A percentile compares a stretch with the other conserved stretches of the same genome.
Evolutionary conservation across 2,888 invertebrate genomes (phyloP).

Genomic region (Phyto melanocephala): DNA sequence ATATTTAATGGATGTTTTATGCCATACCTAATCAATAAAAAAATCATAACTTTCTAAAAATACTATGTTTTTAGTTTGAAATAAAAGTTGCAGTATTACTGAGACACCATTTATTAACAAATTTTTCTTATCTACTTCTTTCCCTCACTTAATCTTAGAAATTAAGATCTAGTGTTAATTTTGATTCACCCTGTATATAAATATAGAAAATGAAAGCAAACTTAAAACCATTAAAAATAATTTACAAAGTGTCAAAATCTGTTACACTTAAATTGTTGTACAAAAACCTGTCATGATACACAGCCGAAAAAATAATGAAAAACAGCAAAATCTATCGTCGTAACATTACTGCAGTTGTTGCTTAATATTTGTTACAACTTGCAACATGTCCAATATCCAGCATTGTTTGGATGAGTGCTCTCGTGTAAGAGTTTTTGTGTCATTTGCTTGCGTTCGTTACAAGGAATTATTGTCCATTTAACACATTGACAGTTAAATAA

Average conservation of each 20-base stretch:
- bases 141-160: too few relatives aligned
- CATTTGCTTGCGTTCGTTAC: slow-evolving; percentile 49
- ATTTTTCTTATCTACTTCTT: too few relatives aligned
- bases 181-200: too few relatives aligned
- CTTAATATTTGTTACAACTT: slow-evolving; percentile 14
- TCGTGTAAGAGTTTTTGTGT: slow-evolving; percentile 11
- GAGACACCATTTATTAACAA: too few relatives aligned
- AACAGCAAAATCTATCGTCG: background rate
- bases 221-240: slow-evolving; percentile 31
- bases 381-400: background rate
- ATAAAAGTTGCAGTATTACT: too few relatives aligned
- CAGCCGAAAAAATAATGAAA: background rate
- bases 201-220: too few relatives aligned
- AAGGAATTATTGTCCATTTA: slow-evolving; percentile 68
- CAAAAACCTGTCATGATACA: too few relatives aligned
- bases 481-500: slow-evolving; percentile 68
- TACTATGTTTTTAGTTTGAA: too few relatives aligned
- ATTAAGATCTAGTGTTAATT: too few relatives aligned
- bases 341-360: background rate
- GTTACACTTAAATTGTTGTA: slow-evolving; percentile 1
- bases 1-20: too few relatives aligned
- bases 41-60: too few relatives aligned
- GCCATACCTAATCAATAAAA: too few relatives aligned
- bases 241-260: slow-evolving; percentile 41
- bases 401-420: background rate